phyloP scores from a whole-genome alignment of 2,797 vertebrate genomes.

The Silurus aristotelis region DNA sequence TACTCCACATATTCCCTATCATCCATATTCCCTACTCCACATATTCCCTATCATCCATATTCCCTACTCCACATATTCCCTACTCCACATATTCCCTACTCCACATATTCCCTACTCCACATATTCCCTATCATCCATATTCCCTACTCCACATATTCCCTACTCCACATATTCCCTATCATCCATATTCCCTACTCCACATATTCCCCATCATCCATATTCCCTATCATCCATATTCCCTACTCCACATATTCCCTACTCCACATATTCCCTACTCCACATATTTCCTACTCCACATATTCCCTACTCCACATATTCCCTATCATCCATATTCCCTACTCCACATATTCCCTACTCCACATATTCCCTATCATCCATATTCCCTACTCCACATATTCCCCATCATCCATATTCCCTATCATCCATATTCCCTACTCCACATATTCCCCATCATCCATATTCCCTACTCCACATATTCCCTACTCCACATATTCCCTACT shows the following conservation, averaged over 20 bases:
- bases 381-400: background rate
- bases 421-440: background rate
- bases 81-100: background rate
- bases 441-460: background rate
- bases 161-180: no score
- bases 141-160: no score
- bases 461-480: background rate
- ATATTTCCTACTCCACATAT: background rate
- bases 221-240: background rate
- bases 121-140: background rate
- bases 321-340: no score
- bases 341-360: background rate
- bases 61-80: background rate
- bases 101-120: no score
- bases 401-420: rapidly evolving
- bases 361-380: no score
- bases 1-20: rapidly evolving
- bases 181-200: background rate
- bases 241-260: no score
- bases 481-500: no score
- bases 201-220: background rate
- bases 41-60: background rate
- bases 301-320: background rate
- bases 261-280: background rate
- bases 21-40: no score